A percentile compares a stretch with the other conserved stretches of the same genome.
Conservation (phyloP, 1,140 invertebrate species). For the Charaxes varanes region DNA sequence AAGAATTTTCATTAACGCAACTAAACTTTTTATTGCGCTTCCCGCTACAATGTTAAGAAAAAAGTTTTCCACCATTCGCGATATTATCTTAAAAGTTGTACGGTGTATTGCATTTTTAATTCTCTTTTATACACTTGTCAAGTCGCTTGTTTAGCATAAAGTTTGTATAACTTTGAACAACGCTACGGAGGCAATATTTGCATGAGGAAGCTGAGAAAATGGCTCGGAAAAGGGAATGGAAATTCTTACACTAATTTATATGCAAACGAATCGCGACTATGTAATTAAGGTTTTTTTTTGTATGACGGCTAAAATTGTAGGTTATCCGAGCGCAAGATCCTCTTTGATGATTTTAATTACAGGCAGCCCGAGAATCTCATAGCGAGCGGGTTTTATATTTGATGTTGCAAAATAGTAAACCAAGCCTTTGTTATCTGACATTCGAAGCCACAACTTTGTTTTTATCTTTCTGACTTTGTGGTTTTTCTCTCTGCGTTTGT, state of each 20-base stretch:
- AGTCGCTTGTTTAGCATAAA: slow-evolving; percentile 54
- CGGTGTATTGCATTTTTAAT: slow-evolving; percentile 24
- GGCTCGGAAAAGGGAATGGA: slow-evolving; percentile 46
- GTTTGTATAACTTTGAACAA: slow-evolving; percentile 49
- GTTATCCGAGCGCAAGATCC: slow-evolving; percentile 12
- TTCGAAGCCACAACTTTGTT: no score
- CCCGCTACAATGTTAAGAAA: no score
- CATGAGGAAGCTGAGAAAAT: slow-evolving; percentile 50
- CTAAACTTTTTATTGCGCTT: no score
- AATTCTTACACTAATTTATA: slow-evolving; percentile 57
- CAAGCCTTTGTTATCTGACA: no score
- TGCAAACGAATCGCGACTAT: slow-evolving; percentile 54
- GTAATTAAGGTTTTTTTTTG: slow-evolving; percentile 50
- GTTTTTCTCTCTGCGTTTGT: no score
- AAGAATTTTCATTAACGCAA: no score
- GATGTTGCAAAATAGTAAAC: no score
- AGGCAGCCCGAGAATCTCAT: slow-evolving; percentile 11
- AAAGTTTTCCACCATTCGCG: no score
- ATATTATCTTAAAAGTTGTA: slow-evolving; percentile 11
- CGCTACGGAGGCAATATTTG: slow-evolving; percentile 46
- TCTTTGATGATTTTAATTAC: slow-evolving; percentile 23
- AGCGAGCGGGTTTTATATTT: slow-evolving; percentile 5
- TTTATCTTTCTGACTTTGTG: no score
- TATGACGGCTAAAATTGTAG: slow-evolving; percentile 24
- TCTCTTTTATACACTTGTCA: slow-evolving; percentile 32